Evolutionary conservation across 1,140 invertebrate species (phyloP), one percentile per base, ranked within the genome.

Genomic region (Micrasema minimum): DNA sequence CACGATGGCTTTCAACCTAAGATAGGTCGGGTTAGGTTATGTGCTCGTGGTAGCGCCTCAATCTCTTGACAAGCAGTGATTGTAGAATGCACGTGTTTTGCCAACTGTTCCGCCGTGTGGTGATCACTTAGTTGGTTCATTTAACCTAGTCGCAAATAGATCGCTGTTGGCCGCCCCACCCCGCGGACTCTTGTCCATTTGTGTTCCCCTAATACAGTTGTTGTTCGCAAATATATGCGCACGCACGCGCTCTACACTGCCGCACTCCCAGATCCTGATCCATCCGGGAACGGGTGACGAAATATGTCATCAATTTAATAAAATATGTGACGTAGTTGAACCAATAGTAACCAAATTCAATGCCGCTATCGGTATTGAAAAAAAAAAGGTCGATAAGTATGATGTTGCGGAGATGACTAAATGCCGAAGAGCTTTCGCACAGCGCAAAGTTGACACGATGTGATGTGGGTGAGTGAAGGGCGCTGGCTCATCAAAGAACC

Each of bases 71-170:
- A 64, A 64, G 20, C 59, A 26, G 55, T 59, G 51, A 37, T 37
- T 1, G 16, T 46, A 4, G 43, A 66, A 67, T 67, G 65, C 65
- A 67, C 65, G 65, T 67, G 65, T 37, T 67, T 43, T 14, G 35
- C 50, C 45, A 55, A 50, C 9, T 53, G 61, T 46, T 37, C 51
- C 53, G 70, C 43, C 18, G 55, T 46, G 69, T 66, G 65, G 18
- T 23, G 66, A 73, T 73, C 70, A 72, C 65, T 72, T 73, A 66
- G 71, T 69, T 73, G 71, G 71, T 73, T 73, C 71, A 69, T 69
- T n/a, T 73, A 73, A 73, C 71, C 71, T 48, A 73, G 71, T 73
- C 71, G 59, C 66, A 73, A 73, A 73, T 73, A 73, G 71, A 72
- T 55, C 64, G 53, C 55, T 48, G 61, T 48, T 62, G 41, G 61